A percentile compares a stretch with the other conserved stretches of the same genome.
Conservation (phyloP, 2,888 invertebrate species). For the Aporophyla lueneburgensis region DNA sequence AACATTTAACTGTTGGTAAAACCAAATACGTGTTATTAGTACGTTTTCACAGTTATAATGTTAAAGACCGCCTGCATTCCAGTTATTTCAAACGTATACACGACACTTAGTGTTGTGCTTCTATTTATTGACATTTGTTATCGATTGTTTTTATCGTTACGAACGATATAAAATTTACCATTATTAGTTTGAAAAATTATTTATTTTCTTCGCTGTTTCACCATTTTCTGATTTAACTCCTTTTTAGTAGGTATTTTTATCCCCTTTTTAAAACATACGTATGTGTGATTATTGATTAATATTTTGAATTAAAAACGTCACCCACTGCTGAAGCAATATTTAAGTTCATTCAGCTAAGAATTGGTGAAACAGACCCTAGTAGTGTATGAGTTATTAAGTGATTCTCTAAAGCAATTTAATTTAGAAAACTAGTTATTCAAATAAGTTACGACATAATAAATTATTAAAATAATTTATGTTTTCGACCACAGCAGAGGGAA, state of each 20-base stretch:
- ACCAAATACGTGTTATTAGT: conserved; percentile 44
- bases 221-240: conserved; percentile 5
- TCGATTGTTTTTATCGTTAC: conserved; percentile 72
- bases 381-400: conserved; percentile 57
- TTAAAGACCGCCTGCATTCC: conserved; percentile 78
- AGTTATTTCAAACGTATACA: conserved; percentile 57
- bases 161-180: conserved; percentile 72
- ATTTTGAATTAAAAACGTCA: not conserved
- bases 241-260: not conserved
- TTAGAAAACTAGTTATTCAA: conserved; percentile 50
- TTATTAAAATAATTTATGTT: conserved; percentile 46
- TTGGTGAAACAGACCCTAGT: conserved; percentile 47
- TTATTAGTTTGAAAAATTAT: conserved; percentile 20
- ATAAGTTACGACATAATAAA: conserved; percentile 46
- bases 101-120: conserved; percentile 52
- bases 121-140: conserved; percentile 61
- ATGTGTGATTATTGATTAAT: not conserved
- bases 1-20: conserved; percentile 53
- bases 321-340: not conserved
- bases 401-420: conserved; percentile 58
- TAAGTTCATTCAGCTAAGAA: not conserved
- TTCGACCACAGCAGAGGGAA: conserved; percentile 67
- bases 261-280: not conserved
- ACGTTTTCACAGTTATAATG: conserved; percentile 49
- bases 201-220: conserved; percentile 34